These are phyloP conservation scores for Phocoena sinus DNA, from an alignment of 2,113 vertebrate genomes.

Conservation along the genomic window DNA sequence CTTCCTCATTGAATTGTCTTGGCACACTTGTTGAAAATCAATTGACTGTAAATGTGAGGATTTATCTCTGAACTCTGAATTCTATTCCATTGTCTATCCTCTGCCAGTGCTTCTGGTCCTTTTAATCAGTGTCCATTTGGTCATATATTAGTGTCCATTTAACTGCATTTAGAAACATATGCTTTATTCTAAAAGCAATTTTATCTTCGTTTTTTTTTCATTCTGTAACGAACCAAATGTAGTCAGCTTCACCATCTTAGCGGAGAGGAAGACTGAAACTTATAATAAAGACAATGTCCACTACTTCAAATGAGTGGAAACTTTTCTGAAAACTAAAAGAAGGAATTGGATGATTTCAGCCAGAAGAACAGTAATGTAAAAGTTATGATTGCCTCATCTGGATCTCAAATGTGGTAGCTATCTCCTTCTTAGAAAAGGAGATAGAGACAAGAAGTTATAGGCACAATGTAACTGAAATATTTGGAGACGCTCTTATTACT, in stretches of 20 bases:
- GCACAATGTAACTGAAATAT: not conserved
- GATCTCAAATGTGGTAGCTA: not conserved
- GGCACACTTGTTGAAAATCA: not conserved
- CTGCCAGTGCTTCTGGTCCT: not conserved
- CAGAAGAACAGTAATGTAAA: not conserved
- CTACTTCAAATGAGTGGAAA: slow-evolving; percentile 12
- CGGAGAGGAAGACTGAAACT: not conserved
- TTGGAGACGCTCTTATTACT: not conserved
- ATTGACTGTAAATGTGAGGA: not conserved
- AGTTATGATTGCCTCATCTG: not conserved
- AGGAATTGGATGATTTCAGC: not conserved
- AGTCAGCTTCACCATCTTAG: not conserved
- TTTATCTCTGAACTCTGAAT: not conserved
- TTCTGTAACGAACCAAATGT: not conserved
- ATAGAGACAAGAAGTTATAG: not conserved
- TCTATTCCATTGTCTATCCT: not conserved
- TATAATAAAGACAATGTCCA: not conserved
- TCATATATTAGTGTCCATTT: not conserved
- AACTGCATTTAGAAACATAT: not conserved
- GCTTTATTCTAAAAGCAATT: slow-evolving; percentile 14
- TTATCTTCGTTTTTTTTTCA: not conserved
- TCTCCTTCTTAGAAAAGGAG: not conserved
- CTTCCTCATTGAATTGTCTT: not conserved
- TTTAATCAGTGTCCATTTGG: not conserved
- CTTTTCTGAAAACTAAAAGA: not conserved